Base-by-base conservation (phyloP, 2,888 invertebrate species). In the Gymnoscelis rufifasciata region DNA sequence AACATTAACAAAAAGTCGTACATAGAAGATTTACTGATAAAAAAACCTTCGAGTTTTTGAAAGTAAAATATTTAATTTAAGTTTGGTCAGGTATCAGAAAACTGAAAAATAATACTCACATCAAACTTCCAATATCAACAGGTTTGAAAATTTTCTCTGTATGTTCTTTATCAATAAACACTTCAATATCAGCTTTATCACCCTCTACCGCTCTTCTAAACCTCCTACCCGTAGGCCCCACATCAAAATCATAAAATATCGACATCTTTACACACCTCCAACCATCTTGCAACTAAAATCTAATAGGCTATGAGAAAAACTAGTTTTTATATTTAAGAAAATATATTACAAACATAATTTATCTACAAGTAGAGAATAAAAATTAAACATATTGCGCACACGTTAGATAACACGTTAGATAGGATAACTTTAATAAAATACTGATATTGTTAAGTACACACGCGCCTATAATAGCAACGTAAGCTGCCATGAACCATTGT, bases 281-380 rank as follows among this genome's bases (percentile, higher is more conserved):
- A 7, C 26, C 14, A 4, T 3, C 29, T 28, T 35, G 12, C 15
- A 26, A 35, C 15, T 33, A 29, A 26, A 62, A 69, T 74, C 80
- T 67, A 57, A 27, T 50, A 41, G 76, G 82, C 60, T 54, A 62
- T 59, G 77, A 56, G 50, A 56, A 59, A 59, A 57, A 60, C 52
- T 57, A 54, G 36, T 42, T 8, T 55, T 68, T 71, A 70, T 67
- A 71, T 72, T 64, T 78, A 77, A 69, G 66, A 66, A 64, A 74
- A 78, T 83, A 80, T 80, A 83, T 78, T 80, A 80, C 75, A 79
- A 71, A 57, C 66, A 78, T 70, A 78, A 79, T 78, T 79, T 79
- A 33, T 33, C n/a, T 33, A 78, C 74, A 78, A 63, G 63, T 26
- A 35, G 3, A 26, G 19, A 40, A 41, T 62, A 61, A 62, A 59